Base-by-base conservation (phyloP, 2,797 vertebrate species). In the Hyperoplus lanceolatus region DNA sequence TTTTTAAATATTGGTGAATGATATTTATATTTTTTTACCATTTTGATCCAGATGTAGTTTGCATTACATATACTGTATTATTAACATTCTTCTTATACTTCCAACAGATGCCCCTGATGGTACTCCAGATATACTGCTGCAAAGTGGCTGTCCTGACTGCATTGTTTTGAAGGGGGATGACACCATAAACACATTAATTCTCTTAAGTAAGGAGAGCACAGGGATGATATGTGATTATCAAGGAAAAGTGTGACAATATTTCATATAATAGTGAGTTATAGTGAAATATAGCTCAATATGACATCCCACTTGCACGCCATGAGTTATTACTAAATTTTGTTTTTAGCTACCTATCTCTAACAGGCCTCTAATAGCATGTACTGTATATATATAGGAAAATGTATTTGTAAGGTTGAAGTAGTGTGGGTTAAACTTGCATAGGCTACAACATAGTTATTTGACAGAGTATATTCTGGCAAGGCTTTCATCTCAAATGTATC, bases 121-220 rank as follows among this genome's bases (percentile, higher is more conserved):
- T 68, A 0, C n/a, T 0, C 29, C n/a, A 41, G 3, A 6, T 0
- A 0, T n/a, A 3, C 4, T 86, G 41, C 68, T 84, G 43, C 54
- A 79, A 1, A 82, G 21, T 42, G 66, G 54, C 7, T 86, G 88
- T 64, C 36, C 78, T 18, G 87, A 91, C 80, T 90, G 90, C 50
- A 0, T 72, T 0, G 39, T 84, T 14, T 0, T 64, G 0, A 86
- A 78, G 46, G 0, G 0, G 0, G 2, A 1, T 0, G 15, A 64
- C 0, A 0, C 0, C 4, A 0, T 43, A 0, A 8, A 2, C 1
- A 0, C 0, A 4, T 1, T 87, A 2, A 0, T 12, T 0, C 38
- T 89, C 6, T 13, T 62, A 0, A 87, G 88, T 90, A 89, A 89
- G 84, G 8, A 76, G 0, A 75, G 39, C 15, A 49, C 1, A 55